Evolutionary conservation across 2,888 invertebrate genomes (phyloP).

Genomic region (Hirtodrosophila alboralis): DNA sequence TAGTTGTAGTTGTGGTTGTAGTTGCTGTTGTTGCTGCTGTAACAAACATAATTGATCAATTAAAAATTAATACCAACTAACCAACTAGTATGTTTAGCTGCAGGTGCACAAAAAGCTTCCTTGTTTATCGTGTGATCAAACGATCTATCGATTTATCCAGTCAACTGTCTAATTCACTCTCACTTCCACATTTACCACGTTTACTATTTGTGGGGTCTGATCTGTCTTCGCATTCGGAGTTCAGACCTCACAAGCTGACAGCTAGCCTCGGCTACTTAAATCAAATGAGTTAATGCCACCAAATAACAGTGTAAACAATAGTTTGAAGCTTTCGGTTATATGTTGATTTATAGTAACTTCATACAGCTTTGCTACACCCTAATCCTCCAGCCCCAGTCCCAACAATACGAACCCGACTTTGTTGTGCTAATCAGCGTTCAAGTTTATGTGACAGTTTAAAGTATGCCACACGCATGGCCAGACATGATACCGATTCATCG

Average conservation of each 20-base stretch:
- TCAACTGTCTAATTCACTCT: slow-evolving; percentile 19
- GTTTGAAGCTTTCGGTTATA: slow-evolving; percentile 54
- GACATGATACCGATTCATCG: slow-evolving; percentile 4
- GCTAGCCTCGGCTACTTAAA: slow-evolving; percentile 59
- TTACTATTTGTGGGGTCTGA: background rate
- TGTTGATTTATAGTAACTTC: slow-evolving; percentile 66
- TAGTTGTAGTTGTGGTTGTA: slow-evolving; percentile 18
- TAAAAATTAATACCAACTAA: slow-evolving; percentile 75
- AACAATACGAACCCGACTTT: slow-evolving; percentile 57
- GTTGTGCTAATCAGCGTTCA: slow-evolving; percentile 80
- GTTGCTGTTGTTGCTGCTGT: slow-evolving; percentile 29
- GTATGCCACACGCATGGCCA: slow-evolving; percentile 71
- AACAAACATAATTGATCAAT: slow-evolving; percentile 72
- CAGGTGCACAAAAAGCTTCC: slow-evolving; percentile 61
- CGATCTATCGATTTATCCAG: slow-evolving; percentile 3
- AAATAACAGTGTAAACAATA: slow-evolving; percentile 70
- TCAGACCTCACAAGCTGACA: slow-evolving; percentile 54
- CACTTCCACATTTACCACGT: slow-evolving; percentile 17
- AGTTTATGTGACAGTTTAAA: slow-evolving; percentile 80
- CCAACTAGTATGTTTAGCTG: slow-evolving; percentile 64
- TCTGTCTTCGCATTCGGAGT: too few species aligned
- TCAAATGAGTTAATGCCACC: slow-evolving; percentile 73
- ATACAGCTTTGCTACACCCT: slow-evolving; percentile 27
- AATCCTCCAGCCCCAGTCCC: slow-evolving; percentile 47
- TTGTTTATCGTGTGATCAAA: slow-evolving; percentile 31